Evolutionary conservation across 2,888 invertebrate species (phyloP).

Genomic region (Odontocolon sp.): DNA sequence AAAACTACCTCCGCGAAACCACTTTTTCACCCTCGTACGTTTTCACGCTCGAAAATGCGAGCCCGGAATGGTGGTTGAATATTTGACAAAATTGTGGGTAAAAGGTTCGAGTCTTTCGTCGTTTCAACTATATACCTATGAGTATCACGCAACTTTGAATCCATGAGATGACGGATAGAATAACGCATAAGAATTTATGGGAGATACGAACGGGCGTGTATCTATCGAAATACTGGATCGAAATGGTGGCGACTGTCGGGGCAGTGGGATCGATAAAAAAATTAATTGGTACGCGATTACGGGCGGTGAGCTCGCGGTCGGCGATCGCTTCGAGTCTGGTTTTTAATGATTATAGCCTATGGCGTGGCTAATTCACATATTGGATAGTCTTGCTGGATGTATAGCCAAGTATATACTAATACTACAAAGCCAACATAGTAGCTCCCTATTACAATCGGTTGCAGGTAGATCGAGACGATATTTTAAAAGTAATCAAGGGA

Average conservation of each 20-base stretch:
- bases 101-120: conserved; percentile 6
- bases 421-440: conserved; percentile 18
- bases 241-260: neutral
- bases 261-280: conserved; percentile 67
- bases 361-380: conserved; percentile 63
- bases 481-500: conserved; percentile 40
- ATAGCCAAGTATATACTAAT: conserved; percentile 24
- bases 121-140: conserved; percentile 4
- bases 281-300: conserved; percentile 77
- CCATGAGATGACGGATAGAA: conserved; percentile 44
- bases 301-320: conserved; percentile 61
- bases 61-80: conserved; percentile 30
- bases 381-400: conserved; percentile 59
- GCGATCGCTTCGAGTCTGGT: conserved; percentile 52
- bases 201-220: conserved; percentile 4
- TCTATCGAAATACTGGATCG: conserved; percentile 18
- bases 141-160: neutral
- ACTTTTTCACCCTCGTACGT: conserved; percentile 66
- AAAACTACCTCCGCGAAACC: conserved; percentile 61
- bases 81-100: too few relatives aligned
- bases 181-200: conserved; percentile 42
- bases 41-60: conserved; percentile 67
- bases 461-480: conserved; percentile 41
- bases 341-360: conserved; percentile 61
- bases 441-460: conserved; percentile 31